phyloP scores from a whole-genome alignment of 2,797 vertebrate species.

The Cyclura pinguis region DNA sequence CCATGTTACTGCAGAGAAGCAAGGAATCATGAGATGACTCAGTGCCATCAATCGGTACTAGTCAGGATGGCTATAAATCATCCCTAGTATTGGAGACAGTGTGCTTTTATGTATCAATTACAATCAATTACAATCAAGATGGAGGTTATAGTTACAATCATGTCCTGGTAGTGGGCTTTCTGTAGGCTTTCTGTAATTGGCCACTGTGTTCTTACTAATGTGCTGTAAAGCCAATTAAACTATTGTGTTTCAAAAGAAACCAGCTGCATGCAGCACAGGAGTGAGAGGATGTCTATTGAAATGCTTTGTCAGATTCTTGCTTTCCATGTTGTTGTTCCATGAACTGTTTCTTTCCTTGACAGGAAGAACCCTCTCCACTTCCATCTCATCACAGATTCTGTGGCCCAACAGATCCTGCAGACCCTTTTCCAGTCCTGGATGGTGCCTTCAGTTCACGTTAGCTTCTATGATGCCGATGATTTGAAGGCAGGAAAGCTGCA shows the following conservation, averaged over 20 bases:
- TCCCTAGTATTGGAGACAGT: too few species aligned
- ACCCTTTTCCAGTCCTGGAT: slow-evolving; percentile 93
- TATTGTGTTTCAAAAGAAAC: background rate
- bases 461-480: slow-evolving; percentile 93
- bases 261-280: background rate
- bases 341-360: slow-evolving; percentile 44
- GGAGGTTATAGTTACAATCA: background rate
- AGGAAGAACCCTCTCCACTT: slow-evolving; percentile 97
- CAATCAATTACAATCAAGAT: too few species aligned
- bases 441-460: slow-evolving; percentile 92
- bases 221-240: background rate
- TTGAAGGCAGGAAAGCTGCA: slow-evolving; percentile 86
- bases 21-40: background rate
- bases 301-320: background rate
- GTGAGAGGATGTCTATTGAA: background rate
- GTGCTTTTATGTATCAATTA: too few species aligned
- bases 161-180: too few species aligned
- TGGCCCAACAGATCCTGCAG: slow-evolving; percentile 91
- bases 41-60: background rate
- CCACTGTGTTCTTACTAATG: too few species aligned
- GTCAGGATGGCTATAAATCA: too few species aligned
- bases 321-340: background rate
- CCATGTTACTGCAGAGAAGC: background rate
- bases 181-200: too few species aligned
- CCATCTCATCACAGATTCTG: slow-evolving; percentile 92